phyloP scores from a whole-genome alignment of 2,113 vertebrate species.

The Pluvianellus socialis region DNA sequence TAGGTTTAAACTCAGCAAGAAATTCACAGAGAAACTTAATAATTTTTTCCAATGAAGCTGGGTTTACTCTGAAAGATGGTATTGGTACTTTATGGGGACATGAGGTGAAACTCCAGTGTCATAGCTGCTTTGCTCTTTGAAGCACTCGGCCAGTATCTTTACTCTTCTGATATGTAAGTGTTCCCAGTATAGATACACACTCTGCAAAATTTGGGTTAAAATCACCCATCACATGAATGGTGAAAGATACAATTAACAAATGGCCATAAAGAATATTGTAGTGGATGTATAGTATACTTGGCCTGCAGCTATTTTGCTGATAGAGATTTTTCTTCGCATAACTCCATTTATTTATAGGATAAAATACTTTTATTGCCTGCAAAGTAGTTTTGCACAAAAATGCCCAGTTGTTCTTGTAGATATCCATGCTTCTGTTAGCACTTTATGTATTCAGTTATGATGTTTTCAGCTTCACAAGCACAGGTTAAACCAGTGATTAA shows the following conservation, averaged over 20 bases:
- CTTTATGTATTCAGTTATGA: neutral
- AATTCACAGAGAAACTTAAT: neutral
- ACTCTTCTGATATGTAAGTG: neutral
- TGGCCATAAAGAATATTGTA: neutral
- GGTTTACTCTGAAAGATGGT: neutral
- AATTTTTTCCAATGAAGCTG: neutral
- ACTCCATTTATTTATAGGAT: neutral
- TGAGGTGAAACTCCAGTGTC: neutral
- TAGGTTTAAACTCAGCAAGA: neutral
- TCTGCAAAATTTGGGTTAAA: neutral
- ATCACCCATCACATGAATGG: neutral
- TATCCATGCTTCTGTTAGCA: neutral
- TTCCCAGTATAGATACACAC: neutral
- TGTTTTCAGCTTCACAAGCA: neutral
- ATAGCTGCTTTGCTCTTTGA: neutral
- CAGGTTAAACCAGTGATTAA: neutral
- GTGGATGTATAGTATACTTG: neutral
- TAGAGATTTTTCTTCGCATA: neutral
- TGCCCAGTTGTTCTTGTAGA: neutral
- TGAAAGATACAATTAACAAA: neutral
- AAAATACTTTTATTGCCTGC: neutral
- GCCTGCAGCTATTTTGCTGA: neutral
- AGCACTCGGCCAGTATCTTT: neutral
- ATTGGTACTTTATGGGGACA: neutral
- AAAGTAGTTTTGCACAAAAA: neutral